These are phyloP conservation scores for Gadopsis bispinosus DNA, from an alignment of 2,797 vertebrate species.

Conservation along the genomic window DNA sequence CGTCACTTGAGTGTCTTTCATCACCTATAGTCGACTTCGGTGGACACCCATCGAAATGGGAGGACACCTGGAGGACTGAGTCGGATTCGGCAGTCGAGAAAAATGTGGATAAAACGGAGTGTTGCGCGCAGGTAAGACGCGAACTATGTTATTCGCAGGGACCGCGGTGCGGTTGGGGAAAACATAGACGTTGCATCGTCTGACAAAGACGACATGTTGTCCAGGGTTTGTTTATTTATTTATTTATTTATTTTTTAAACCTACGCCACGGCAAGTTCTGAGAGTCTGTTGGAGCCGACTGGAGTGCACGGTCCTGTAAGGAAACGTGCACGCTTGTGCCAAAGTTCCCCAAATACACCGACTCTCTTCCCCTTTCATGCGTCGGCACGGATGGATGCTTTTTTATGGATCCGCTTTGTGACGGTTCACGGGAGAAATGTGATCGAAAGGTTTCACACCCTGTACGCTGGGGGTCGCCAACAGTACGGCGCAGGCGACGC, in stretches of 20 bases:
- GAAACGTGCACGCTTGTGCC: neutral
- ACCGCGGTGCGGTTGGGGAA: neutral
- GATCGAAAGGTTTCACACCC: conserved; percentile 45
- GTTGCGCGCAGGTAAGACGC: conserved; percentile 86
- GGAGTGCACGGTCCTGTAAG: no score
- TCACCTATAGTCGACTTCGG: conserved; percentile 76
- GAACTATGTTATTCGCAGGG: neutral
- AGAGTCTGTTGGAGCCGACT: conserved; percentile 34
- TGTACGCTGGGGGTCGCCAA: conserved; percentile 85
- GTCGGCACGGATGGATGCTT: neutral
- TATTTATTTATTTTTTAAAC: conserved; percentile 49
- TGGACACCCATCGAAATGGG: conserved; percentile 83
- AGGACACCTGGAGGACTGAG: conserved; percentile 84
- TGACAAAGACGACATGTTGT: conserved; percentile 47
- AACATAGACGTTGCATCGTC: conserved; percentile 1
- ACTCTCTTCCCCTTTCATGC: neutral
- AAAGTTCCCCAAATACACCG: neutral
- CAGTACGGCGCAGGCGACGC: conserved; percentile 62
- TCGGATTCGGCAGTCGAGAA: conserved; percentile 80
- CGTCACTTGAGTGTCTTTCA: conserved; percentile 80
- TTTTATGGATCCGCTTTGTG: conserved; percentile 29
- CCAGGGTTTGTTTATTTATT: neutral
- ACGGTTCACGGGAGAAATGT: conserved; percentile 38
- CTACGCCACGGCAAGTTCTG: conserved; percentile 76
- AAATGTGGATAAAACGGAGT: conserved; percentile 89